Base-by-base conservation (phyloP, 2,888 invertebrate species). In the Lydus trimaculatus region DNA sequence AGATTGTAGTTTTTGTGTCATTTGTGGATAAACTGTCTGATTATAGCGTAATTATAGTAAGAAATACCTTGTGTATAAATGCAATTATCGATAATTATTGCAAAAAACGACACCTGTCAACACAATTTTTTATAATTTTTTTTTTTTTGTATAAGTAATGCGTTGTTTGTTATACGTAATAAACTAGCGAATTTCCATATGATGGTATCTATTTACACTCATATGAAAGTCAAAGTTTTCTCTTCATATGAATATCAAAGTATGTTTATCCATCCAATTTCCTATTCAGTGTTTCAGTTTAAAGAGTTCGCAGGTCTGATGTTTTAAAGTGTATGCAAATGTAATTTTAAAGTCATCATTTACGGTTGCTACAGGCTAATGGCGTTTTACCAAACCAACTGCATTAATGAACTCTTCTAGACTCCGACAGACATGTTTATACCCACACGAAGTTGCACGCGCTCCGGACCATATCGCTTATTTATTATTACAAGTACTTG, bases 341-440 rank as follows among this genome's bases (percentile, higher is more conserved):
- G 84, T 78, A 83, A 83, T 84, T 84, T 83, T 83, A 84, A 84
- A 83, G 82, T 82, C 83, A 83, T 84, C 83, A 83, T 83, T 84
- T 82, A 83, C 78, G 77, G 76, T 79, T 76, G 83, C 83, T 79
- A 78, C 77, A 81, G 83, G 84, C 80, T 80, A 81, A 82, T 83
- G 81, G 81, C 81, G 80, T 84, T 81, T 82, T 82, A 83, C 83
- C 82, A 83, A 84, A 83, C 83, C 81, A 80, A 83, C 82, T 84
- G 84, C 84, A 83, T 84, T 84, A 84, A 84, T 84, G 84, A 84
- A 84, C 84, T 84, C 82, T 80, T 84, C 84, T 82, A 83, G 81
- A 84, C 78, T 80, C 83, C 78, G 80, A 83, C 83, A 81, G 84
- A 82, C 83, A 84, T 84, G 82, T 84, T 84, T 84, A 84, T 84